Conservation (phyloP, 2,888 invertebrate genomes). For the Ennomos quercinarius region DNA sequence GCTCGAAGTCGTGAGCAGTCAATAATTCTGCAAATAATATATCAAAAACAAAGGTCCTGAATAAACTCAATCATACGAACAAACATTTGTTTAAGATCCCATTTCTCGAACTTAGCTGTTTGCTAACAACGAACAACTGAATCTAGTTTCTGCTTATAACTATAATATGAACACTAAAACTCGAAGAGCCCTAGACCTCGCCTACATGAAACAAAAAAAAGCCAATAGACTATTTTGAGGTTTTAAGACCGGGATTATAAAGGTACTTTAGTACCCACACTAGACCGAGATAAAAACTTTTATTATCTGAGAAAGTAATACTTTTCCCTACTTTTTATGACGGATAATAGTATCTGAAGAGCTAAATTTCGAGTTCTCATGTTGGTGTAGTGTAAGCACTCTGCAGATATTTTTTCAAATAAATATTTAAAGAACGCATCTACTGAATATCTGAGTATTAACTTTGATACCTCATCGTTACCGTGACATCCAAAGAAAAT, state of each 20-base stretch:
- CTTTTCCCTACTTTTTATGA: background rate
- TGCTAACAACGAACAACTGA: slow-evolving; percentile 1
- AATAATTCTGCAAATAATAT: slow-evolving; percentile 13
- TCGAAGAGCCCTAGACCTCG: slow-evolving; percentile 1
- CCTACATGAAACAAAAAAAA: too few species aligned
- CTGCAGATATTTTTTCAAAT: too few species aligned
- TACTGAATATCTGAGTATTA: too few species aligned
- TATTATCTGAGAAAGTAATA: slow-evolving; percentile 7
- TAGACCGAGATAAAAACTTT: slow-evolving; percentile 19
- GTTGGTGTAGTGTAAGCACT: background rate
- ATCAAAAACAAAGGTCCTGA: slow-evolving; percentile 24
- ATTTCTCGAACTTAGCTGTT: slow-evolving; percentile 16
- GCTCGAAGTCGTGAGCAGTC: slow-evolving; percentile 12
- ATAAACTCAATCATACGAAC: slow-evolving; percentile 38
- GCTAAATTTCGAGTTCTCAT: background rate
- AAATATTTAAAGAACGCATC: too few species aligned
- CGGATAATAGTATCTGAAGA: slow-evolving; percentile 3
- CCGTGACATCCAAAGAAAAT: too few species aligned
- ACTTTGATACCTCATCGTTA: too few species aligned
- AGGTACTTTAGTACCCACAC: slow-evolving; percentile 12
- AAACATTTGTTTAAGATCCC: slow-evolving; percentile 32
- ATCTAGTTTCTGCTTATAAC: slow-evolving; percentile 1
- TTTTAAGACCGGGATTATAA: slow-evolving; percentile 11
- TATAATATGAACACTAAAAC: slow-evolving; percentile 13
- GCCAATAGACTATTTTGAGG: slow-evolving; percentile 3